phyloP scores from a whole-genome alignment of 2,797 vertebrate species.

The Melanotaenia trifasciata region DNA sequence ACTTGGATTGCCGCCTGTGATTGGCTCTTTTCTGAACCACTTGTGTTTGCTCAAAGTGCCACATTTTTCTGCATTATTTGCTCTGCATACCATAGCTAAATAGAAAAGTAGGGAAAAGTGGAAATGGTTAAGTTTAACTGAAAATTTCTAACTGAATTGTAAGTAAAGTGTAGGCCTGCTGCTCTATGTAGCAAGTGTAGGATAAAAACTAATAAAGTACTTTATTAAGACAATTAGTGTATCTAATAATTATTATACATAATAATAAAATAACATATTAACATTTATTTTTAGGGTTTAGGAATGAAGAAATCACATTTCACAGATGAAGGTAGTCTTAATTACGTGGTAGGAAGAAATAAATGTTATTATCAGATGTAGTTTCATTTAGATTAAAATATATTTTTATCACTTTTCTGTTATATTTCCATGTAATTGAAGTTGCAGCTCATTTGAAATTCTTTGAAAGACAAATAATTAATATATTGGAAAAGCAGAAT shows the following conservation, averaged over 20 bases:
- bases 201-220: neutral
- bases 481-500: neutral
- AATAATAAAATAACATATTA: neutral
- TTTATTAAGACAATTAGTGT: neutral
- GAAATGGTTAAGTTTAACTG: conserved; percentile 1
- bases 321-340: neutral
- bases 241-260: neutral
- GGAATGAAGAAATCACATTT: neutral
- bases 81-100: conserved; percentile 11
- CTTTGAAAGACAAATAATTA: conserved; percentile 16
- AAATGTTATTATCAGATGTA: neutral
- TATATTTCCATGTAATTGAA: neutral
- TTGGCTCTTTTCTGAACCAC: conserved; percentile 49
- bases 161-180: conserved; percentile 38
- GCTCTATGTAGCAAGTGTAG: neutral
- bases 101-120: conserved; percentile 2
- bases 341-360: neutral
- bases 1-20: conserved; percentile 71
- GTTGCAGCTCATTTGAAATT: neutral
- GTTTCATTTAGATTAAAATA: neutral
- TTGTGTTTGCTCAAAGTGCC: conserved; percentile 21
- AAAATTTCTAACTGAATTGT: neutral
- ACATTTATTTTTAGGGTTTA: neutral
- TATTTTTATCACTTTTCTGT: neutral
- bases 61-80: conserved; percentile 19